Conservation (phyloP, 2,888 invertebrate species). For the Eilema griseolum region DNA sequence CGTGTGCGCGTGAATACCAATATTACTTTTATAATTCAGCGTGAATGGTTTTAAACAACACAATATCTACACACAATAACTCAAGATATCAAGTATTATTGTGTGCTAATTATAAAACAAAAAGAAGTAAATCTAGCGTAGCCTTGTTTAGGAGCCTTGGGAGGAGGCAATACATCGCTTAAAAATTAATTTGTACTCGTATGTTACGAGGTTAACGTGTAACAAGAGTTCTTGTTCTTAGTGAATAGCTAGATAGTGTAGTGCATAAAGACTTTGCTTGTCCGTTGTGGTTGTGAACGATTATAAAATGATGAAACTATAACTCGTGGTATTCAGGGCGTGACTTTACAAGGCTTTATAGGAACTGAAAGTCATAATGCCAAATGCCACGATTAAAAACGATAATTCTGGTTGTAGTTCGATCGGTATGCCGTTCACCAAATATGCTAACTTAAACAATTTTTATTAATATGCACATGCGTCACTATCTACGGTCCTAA, state of each 20-base stretch:
- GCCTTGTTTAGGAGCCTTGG: conserved; percentile 18
- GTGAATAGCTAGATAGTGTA: conserved; percentile 9
- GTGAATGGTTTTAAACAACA: background rate
- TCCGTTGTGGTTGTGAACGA: conserved; percentile 40
- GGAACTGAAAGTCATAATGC: conserved; percentile 61
- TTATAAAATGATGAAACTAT: conserved; percentile 56
- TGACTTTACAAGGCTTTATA: conserved; percentile 70
- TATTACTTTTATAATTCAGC: background rate
- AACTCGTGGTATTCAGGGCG: conserved; percentile 70
- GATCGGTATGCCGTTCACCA: background rate
- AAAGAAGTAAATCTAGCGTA: background rate
- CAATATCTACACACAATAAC: background rate
- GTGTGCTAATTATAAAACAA: background rate
- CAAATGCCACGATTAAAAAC: conserved; percentile 37
- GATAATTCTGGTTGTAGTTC: conserved; percentile 21
- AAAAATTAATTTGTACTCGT: conserved; percentile 15
- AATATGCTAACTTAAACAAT: background rate
- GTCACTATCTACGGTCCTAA: background rate
- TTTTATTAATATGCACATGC: background rate
- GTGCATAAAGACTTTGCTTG: conserved; percentile 26
- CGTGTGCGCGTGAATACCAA: background rate
- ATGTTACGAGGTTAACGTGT: conserved; percentile 13
- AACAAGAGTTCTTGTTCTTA: conserved; percentile 18
- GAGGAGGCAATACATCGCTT: conserved; percentile 5
- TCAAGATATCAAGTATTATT: background rate